Evolutionary conservation across 2,113 vertebrate genomes (phyloP).

Genomic region (Hyaena hyaena): DNA sequence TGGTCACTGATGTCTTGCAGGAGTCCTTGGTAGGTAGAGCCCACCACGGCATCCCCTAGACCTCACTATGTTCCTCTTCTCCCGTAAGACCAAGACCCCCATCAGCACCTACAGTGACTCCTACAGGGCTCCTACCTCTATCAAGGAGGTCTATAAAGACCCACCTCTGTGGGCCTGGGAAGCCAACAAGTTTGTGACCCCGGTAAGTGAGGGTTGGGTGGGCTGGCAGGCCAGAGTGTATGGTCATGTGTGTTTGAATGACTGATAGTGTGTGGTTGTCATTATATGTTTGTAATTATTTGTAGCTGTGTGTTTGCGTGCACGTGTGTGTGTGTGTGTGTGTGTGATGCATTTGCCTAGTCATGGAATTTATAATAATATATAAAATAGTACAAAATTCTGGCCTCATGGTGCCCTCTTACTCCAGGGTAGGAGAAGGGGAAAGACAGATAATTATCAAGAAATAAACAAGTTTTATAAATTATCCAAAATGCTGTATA

Average conservation of each 20-base stretch:
- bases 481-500: conserved; percentile 18
- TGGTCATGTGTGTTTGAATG: neutral
- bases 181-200: conserved; percentile 80
- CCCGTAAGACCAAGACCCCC: conserved; percentile 77
- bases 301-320: neutral
- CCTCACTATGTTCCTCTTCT: conserved; percentile 77
- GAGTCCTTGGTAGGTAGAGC: conserved; percentile 50
- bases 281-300: conserved; percentile 37
- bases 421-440: neutral
- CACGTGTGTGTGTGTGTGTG: neutral
- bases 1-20: conserved; percentile 59
- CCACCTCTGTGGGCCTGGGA: conserved; percentile 50
- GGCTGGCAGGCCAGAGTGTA: neutral
- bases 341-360: conserved; percentile 35
- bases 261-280: neutral
- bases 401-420: neutral
- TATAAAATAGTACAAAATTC: conserved; percentile 15
- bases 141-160: conserved; percentile 68
- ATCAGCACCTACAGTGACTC: conserved; percentile 83
- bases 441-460: conserved; percentile 2
- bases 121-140: conserved; percentile 64
- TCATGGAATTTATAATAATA: conserved; percentile 11
- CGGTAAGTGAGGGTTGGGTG: conserved; percentile 70
- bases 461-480: conserved; percentile 29
- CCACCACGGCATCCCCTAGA: neutral